Evolutionary conservation across 30 jellyfish, hydroid and myxozoan species (phyloP).

Genomic region (Hydra vulgaris): DNA sequence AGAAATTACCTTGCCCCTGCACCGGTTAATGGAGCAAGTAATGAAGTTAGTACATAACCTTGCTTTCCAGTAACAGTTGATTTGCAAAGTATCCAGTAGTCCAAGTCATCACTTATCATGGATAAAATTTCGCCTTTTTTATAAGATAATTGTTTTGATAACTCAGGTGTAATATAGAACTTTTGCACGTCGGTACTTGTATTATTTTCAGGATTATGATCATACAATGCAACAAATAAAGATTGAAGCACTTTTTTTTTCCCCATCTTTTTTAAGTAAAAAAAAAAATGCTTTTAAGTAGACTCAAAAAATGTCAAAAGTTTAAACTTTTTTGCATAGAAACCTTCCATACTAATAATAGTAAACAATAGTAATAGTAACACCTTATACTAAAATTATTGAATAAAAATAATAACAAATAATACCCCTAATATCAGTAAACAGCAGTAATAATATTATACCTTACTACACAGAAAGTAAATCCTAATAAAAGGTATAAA

Average conservation of each 20-base stretch:
- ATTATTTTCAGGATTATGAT: constrained; percentile 18
- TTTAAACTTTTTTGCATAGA: too few relatives aligned
- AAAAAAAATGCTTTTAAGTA: too few relatives aligned
- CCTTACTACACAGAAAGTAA: too few relatives aligned
- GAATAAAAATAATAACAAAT: too few relatives aligned
- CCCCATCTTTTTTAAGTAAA: not conserved
- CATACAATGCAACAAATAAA: constrained; percentile 31
- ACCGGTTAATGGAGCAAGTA: constrained; percentile 19
- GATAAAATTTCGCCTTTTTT: constrained; percentile 24
- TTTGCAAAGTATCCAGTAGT: constrained; percentile 35
- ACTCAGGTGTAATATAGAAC: constrained; percentile 18
- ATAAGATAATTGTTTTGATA: constrained; percentile 14
- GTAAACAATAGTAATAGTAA: too few relatives aligned
- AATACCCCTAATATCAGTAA: too few relatives aligned
- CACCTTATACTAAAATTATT: too few relatives aligned
- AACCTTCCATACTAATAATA: too few relatives aligned
- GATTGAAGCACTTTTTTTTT: constrained; percentile 11
- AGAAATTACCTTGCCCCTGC: not conserved
- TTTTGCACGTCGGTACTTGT: not conserved
- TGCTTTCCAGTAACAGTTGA: constrained; percentile 11
- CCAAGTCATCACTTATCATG: constrained; percentile 23
- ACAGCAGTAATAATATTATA: too few relatives aligned
- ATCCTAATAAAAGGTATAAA: too few relatives aligned
- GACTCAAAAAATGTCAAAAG: too few relatives aligned
- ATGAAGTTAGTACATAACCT: constrained; percentile 33